These are phyloP conservation scores for Petrocephalus schoutedeni DNA, from an alignment of 2,797 vertebrate genomes.

Conservation along the genomic window DNA sequence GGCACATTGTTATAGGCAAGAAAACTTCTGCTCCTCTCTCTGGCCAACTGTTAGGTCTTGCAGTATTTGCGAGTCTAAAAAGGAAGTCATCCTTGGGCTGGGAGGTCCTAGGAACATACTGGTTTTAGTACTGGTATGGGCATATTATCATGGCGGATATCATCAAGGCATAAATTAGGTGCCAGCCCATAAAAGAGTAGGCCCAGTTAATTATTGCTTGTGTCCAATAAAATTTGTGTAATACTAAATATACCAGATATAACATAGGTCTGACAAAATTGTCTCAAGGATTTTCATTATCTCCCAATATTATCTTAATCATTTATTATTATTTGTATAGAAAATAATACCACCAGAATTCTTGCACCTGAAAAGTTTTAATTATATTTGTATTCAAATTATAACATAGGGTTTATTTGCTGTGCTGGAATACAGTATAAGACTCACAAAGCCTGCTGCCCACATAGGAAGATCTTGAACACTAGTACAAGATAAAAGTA, in stretches of 20 bases:
- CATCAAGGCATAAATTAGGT: background rate
- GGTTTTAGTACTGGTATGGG: background rate
- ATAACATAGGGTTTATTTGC: background rate
- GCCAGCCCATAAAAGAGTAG: background rate
- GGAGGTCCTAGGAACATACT: background rate
- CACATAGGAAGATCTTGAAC: background rate
- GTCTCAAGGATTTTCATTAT: background rate
- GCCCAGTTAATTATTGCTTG: background rate
- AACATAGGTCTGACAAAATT: background rate
- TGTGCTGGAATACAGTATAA: background rate
- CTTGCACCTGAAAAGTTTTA: background rate
- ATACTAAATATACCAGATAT: background rate
- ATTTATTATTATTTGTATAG: background rate
- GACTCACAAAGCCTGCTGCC: background rate
- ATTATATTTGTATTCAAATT: background rate
- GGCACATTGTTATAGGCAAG: conserved; percentile 68
- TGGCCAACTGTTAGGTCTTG: background rate
- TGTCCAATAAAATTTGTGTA: background rate
- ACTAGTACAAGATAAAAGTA: background rate
- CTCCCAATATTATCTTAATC: background rate
- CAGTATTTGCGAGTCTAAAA: background rate
- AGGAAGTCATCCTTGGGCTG: background rate
- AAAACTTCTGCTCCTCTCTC: conserved; percentile 17
- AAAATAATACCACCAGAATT: background rate
- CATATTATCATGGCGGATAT: background rate